Base-by-base conservation (phyloP, 2,113 vertebrate species). In the Cyanoderma ruficeps region DNA sequence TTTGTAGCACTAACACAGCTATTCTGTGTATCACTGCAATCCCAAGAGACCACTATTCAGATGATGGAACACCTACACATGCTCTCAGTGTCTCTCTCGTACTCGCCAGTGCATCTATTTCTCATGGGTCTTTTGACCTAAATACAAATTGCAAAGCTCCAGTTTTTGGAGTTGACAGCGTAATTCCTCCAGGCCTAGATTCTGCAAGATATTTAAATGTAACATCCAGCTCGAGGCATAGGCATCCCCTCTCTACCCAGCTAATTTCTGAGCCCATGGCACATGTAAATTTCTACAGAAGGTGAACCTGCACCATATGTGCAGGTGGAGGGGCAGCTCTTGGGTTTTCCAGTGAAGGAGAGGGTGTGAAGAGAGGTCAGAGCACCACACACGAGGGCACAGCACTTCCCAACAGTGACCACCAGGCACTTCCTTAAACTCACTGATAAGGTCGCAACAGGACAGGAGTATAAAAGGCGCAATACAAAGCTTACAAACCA, bases 301-400 rank as follows among this genome's bases (percentile, higher is more conserved):
- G 24, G 23, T 7, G 19, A 52, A 37, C 13, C 28, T 60, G 11
- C 25, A 49, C 33, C 2, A 0, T 4, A 0, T 4, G 8, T 25
- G 39, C 35, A 37, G 41, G 20, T 27, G 13, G 21, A 86, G 8
- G 15, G 18, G 33, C 50, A 85, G 31, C 31, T 70, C 10, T 28
- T 39, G 1, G 7, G 10, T 57, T 84, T 67, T 71, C 20, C 60
- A 67, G 56, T 6, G 52, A 44, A 79, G 65, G 50, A 47, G 27
- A 37, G 4, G 10, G 37, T 46, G 41, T 37, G 31, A 82, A 82
- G 30, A 53, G 31, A 57, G 14, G 24, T 56, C 64, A 72, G 46
- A 84, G 85, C 24, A 56, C 18, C 52, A 37, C 24, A 13, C 1
- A 13, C 12, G 18, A 77, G 46, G 50, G 21, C 59, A 56, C 59